Percentiles rank a stretch among this genome's conserved stretches.
Evolutionary conservation across 2,888 invertebrate species (phyloP).

Genomic region (Chalcosyrphus nemorum): DNA sequence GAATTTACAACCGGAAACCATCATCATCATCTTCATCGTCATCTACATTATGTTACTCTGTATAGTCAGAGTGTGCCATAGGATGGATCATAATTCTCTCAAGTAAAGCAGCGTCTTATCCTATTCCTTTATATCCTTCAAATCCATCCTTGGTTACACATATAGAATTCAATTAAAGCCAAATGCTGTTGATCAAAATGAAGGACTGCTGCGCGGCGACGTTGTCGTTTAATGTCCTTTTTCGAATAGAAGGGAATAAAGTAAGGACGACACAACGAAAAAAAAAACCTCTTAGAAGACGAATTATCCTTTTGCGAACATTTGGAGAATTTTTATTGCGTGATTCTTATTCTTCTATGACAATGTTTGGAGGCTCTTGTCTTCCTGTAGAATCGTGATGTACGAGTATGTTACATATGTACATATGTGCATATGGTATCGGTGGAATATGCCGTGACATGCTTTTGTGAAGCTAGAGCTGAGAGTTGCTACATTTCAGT

Average conservation of each 20-base stretch:
- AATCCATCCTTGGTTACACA: slow-evolving; percentile 43
- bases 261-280: not conserved
- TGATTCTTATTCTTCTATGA: slow-evolving; percentile 35
- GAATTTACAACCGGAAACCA: slow-evolving; percentile 68
- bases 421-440: not conserved
- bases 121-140: slow-evolving; percentile 41
- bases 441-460: not conserved
- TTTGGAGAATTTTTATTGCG: slow-evolving; percentile 52
- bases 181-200: slow-evolving; percentile 64
- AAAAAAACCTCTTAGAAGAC: not conserved
- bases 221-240: slow-evolving; percentile 46
- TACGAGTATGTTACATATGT: too few species aligned
- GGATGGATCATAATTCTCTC: slow-evolving; percentile 53
- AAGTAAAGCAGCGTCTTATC: slow-evolving; percentile 29
- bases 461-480: not conserved
- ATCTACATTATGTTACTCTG: not conserved
- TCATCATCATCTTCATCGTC: slow-evolving; percentile 51
- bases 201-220: slow-evolving; percentile 27
- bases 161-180: slow-evolving; percentile 60
- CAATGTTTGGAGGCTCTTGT: not conserved
- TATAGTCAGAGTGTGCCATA: not conserved
- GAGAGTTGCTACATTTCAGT: not conserved
- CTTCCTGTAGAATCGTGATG: not conserved
- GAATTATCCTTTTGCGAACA: slow-evolving; percentile 38
- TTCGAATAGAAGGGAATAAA: slow-evolving; percentile 2